A percentile compares a stretch with the other conserved stretches of the same genome.
phyloP scores from a whole-genome alignment of 2,797 vertebrate genomes.

The Zenarchopterus dispar region DNA sequence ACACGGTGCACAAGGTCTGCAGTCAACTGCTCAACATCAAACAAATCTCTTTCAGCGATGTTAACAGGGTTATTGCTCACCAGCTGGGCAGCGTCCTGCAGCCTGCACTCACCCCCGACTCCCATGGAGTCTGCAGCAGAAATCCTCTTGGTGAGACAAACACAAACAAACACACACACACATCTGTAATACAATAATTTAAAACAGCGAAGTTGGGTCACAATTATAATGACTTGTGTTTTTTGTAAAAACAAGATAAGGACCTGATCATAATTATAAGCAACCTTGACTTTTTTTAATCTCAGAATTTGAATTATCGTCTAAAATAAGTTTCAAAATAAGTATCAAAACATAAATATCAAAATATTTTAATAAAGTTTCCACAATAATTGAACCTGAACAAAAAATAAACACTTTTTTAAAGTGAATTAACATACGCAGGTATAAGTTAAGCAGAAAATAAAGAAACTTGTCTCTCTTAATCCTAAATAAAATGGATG shows the following conservation, averaged over 20 bases:
- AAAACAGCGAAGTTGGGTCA: too few relatives aligned
- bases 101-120: constrained; percentile 80
- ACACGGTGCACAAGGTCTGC: constrained; percentile 91
- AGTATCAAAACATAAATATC: background rate
- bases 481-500: too few relatives aligned
- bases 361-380: background rate
- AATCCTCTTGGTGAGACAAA: constrained; percentile 87
- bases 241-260: too few relatives aligned
- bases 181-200: too few relatives aligned
- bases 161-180: too few relatives aligned
- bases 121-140: constrained; percentile 80
- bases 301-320: too few relatives aligned
- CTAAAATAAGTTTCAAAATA: background rate
- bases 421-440: background rate
- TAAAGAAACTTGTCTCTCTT: too few relatives aligned
- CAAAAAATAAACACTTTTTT: background rate
- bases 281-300: too few relatives aligned
- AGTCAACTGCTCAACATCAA: constrained; percentile 90
- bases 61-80: constrained; percentile 93
- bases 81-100: constrained; percentile 93
- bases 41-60: constrained; percentile 90
- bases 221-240: too few relatives aligned
- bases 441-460: too few relatives aligned
- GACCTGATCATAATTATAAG: too few relatives aligned
- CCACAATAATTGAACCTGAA: background rate